A percentile compares a stretch with the other conserved stretches of the same genome.
Conservation (phyloP, 2,888 invertebrate genomes). For the Eumacrocentrus americanus region DNA sequence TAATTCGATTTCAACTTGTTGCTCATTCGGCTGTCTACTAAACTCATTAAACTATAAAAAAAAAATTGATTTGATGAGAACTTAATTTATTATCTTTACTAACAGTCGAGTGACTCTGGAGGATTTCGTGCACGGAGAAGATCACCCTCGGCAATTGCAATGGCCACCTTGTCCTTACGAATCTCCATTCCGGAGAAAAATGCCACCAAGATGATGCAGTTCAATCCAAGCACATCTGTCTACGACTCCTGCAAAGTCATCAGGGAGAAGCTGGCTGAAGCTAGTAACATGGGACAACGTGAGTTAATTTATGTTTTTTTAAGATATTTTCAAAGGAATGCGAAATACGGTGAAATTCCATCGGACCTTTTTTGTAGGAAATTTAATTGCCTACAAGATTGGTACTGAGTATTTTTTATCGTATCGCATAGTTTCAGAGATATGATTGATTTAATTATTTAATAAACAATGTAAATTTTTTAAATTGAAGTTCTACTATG, state of each 20-base stretch:
- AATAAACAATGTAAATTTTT: constrained; percentile 5
- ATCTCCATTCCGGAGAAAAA: constrained; percentile 85
- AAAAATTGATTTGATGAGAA: not conserved
- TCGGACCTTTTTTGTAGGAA: too few species aligned
- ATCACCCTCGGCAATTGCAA: constrained; percentile 58
- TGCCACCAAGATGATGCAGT: constrained; percentile 97
- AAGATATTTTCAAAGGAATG: too few species aligned
- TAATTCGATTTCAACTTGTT: constrained; percentile 2
- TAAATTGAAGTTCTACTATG: not conserved
- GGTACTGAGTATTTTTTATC: too few species aligned
- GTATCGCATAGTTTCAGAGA: too few species aligned
- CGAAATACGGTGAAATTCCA: too few species aligned
- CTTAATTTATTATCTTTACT: not conserved
- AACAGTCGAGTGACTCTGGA: constrained; percentile 54
- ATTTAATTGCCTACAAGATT: too few species aligned
- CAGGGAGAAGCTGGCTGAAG: constrained; percentile 92
- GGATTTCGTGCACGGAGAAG: constrained; percentile 49
- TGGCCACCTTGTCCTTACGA: constrained; percentile 80
- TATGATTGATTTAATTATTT: too few species aligned
- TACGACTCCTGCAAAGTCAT: constrained; percentile 96
- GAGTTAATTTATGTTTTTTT: constrained; percentile 62
- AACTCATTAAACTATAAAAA: not conserved
- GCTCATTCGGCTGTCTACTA: not conserved
- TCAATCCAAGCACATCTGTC: constrained; percentile 92
- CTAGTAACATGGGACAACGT: constrained; percentile 84